Evolutionary conservation across 2,888 invertebrate species (phyloP).

Genomic region (Eucriotettix oculatus): DNA sequence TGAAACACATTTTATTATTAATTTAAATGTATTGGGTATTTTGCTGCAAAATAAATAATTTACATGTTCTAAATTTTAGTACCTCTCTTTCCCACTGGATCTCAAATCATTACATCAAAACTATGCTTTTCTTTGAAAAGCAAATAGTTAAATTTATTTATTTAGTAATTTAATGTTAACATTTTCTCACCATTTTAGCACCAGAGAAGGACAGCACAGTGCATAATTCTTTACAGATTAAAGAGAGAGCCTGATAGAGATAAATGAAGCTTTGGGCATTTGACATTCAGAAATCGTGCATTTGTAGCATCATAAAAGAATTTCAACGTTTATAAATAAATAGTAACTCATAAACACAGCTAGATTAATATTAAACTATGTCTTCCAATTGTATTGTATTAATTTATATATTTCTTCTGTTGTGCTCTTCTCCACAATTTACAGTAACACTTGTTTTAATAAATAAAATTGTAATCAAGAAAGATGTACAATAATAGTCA

Average conservation of each 20-base stretch:
- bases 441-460: too few relatives aligned
- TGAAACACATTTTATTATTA: too few relatives aligned
- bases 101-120: neutral
- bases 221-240: too few relatives aligned
- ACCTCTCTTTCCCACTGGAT: neutral
- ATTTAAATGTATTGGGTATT: too few relatives aligned
- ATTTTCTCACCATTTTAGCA: neutral
- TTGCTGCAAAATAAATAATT: too few relatives aligned
- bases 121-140: neutral
- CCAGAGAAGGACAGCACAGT: neutral
- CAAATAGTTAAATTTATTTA: neutral
- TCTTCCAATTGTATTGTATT: neutral
- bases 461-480: neutral
- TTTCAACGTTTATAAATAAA: neutral
- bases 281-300: neutral
- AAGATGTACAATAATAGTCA: slow-evolving; percentile 1
- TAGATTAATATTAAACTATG: neutral
- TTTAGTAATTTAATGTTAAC: neutral
- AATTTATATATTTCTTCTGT: too few relatives aligned
- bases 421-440: too few relatives aligned
- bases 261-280: neutral
- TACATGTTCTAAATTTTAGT: neutral
- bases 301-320: neutral
- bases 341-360: neutral
- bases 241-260: too few relatives aligned